Base-by-base conservation (phyloP, 1,140 invertebrate genomes). In the Globodera ellingtonae region DNA sequence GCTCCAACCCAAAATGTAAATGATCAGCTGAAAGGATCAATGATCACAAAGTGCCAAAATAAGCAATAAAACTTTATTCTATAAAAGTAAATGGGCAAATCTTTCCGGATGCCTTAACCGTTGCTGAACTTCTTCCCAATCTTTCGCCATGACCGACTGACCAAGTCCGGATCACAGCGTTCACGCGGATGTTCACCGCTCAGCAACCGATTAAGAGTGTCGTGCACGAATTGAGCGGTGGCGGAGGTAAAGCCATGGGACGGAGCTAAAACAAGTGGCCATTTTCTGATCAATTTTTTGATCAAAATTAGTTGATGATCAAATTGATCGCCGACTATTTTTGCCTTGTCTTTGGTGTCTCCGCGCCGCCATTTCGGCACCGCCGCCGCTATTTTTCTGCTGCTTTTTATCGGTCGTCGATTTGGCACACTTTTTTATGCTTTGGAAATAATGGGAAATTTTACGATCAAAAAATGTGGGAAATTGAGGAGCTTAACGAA, bases 81-180 rank as follows among this genome's bases (percentile, higher is more conserved):
- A 35, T 35, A 35, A 35, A 35, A 35, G 35, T 35, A 35, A 35
- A 35, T 35, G 1, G 35, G 35, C 3, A 35, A 35, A 35, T 35
- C 35, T 35, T 35, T 35, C 35, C 35, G 35, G 35, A 35, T 62
- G 59, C 13, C 2, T 2, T 62, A 13, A n/a, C 59, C 2, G 59
- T 21, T 2, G 59, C 13, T 13, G 59, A 65, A 21, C 21, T 3
- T 1, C 13, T 13, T 3, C 59, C 59, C 13, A 65, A 15, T 21
- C 59, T 13, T 65, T 21, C 59, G 59, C 59, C 21, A 13, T 21
- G n/a, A 21, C 21, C 59, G 59, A 70, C 8, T 47, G 35, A 77
- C 52, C 65, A 77, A 46, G 69, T 77, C 75, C 7, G 75, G 75
- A 47, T 77, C 75, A 47, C 75, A 77, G 46, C 59, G 65, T 21